Evolutionary conservation across 2,113 vertebrate genomes (phyloP).

Genomic region (Lamprotornis superbus): DNA sequence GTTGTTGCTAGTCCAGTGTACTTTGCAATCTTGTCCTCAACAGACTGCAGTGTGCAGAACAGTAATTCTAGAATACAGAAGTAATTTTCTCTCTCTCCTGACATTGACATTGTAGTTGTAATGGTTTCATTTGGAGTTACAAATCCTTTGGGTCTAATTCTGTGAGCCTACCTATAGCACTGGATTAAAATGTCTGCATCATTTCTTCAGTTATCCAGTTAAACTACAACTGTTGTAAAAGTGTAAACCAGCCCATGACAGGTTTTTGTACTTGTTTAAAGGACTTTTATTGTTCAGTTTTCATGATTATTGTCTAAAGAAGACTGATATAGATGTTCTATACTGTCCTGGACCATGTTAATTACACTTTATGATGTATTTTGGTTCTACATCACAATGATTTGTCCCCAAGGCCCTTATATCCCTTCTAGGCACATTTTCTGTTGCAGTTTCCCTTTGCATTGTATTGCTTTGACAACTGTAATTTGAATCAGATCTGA

Average conservation of each 20-base stretch:
- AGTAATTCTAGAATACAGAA: conserved; percentile 75
- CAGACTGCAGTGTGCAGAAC: conserved; percentile 72
- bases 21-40: conserved; percentile 70
- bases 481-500: conserved; percentile 96
- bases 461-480: conserved; percentile 98
- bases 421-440: conserved; percentile 82
- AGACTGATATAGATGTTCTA: conserved; percentile 84
- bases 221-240: conserved; percentile 82
- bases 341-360: conserved; percentile 90
- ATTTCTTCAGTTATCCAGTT: conserved; percentile 84
- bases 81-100: conserved; percentile 78
- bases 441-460: conserved; percentile 88
- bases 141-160: conserved; percentile 85
- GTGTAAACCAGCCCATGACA: conserved; percentile 83
- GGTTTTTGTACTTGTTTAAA: conserved; percentile 93
- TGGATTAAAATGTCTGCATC: conserved; percentile 86
- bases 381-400: conserved; percentile 86
- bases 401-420: conserved; percentile 77
- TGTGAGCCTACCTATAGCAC: conserved; percentile 85
- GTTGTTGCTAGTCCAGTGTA: conserved; percentile 75
- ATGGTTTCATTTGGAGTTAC: conserved; percentile 81
- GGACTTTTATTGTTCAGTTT: conserved; percentile 94
- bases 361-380: conserved; percentile 85
- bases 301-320: conserved; percentile 89
- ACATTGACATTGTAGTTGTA: conserved; percentile 85